Percentiles rank a stretch among this genome's conserved stretches.
Evolutionary conservation across 2,797 vertebrate species (phyloP).

Genomic region (Helostoma temminkii): DNA sequence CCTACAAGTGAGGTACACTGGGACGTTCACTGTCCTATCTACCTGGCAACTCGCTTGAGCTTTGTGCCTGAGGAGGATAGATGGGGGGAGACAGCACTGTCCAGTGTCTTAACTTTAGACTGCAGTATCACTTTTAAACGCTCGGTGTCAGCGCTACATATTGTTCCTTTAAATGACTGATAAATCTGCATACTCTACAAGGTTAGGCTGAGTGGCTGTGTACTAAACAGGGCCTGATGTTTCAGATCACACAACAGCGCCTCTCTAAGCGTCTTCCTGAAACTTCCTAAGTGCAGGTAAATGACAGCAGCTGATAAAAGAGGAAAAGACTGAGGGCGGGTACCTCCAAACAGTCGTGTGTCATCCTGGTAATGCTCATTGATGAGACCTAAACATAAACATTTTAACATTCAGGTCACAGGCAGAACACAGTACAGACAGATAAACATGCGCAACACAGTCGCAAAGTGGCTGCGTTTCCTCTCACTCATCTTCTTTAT

Average conservation of each 20-base stretch:
- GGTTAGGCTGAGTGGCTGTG: slow-evolving; percentile 16
- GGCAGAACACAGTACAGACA: slow-evolving; percentile 75
- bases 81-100: no score
- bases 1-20: no score
- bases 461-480: slow-evolving; percentile 26
- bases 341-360: slow-evolving; percentile 88
- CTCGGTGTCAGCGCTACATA: no score
- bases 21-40: no score
- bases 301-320: slow-evolving; percentile 73
- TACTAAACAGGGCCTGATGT: slow-evolving; percentile 28
- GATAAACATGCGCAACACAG: slow-evolving; percentile 67
- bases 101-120: no score
- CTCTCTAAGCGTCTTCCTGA: slow-evolving; percentile 30
- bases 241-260: slow-evolving; percentile 36
- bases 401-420: slow-evolving; percentile 84
- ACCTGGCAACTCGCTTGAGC: no score
- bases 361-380: slow-evolving; percentile 90
- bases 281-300: slow-evolving; percentile 44
- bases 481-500: slow-evolving; percentile 46
- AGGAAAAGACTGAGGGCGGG: slow-evolving; percentile 77
- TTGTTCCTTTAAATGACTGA: no score
- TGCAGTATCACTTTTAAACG: no score
- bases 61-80: no score
- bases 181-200: slow-evolving; percentile 24
- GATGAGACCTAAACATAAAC: slow-evolving; percentile 89